Conservation (phyloP, 2,113 vertebrate genomes). For the Symphodus melops region DNA sequence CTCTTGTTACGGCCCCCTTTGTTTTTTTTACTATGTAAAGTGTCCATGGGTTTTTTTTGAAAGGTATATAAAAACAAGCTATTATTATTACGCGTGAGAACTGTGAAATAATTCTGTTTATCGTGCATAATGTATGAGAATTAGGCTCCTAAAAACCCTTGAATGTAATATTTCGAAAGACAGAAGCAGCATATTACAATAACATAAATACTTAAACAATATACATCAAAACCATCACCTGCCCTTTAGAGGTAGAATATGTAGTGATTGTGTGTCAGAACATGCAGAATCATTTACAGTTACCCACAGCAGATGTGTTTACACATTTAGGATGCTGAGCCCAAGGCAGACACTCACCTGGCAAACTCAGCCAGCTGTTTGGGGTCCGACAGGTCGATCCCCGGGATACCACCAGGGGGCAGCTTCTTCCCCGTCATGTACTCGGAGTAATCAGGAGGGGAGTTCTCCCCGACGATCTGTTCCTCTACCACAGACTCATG, state of each 20-base stretch:
- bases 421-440: slow-evolving; percentile 99
- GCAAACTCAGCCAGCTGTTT: slow-evolving; percentile 99
- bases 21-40: too few species aligned
- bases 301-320: slow-evolving; percentile 5
- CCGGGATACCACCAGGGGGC: slow-evolving; percentile 97
- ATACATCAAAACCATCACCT: too few species aligned
- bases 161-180: too few species aligned
- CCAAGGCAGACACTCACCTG: slow-evolving; percentile 89
- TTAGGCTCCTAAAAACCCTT: too few species aligned
- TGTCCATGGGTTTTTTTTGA: too few species aligned
- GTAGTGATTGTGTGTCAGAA: not conserved
- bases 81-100: too few species aligned
- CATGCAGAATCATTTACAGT: not conserved
- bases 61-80: too few species aligned
- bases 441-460: slow-evolving; percentile 97
- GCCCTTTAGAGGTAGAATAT: not conserved
- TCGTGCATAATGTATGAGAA: too few species aligned
- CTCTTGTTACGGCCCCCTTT: too few species aligned
- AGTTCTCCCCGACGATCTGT: slow-evolving; percentile 98
- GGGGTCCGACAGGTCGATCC: slow-evolving; percentile 98
- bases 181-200: too few species aligned
- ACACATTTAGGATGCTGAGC: not conserved
- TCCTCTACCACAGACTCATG: slow-evolving; percentile 91
- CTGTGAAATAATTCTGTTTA: too few species aligned
- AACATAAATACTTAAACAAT: too few species aligned